Conservation (phyloP, 2,113 vertebrate genomes). For the Pterocles orientalis region DNA sequence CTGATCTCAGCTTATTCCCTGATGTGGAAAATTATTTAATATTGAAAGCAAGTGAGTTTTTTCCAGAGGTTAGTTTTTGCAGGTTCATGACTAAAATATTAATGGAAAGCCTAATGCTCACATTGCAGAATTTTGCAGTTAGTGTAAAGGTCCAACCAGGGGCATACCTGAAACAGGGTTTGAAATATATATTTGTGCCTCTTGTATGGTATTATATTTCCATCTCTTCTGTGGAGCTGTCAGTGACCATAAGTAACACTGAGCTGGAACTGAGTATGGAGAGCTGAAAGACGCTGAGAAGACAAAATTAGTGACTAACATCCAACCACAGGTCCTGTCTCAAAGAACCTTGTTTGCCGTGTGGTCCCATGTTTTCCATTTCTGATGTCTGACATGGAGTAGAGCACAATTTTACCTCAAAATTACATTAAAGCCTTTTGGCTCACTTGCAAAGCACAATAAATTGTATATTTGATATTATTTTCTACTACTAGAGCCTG, state of each 20-base stretch:
- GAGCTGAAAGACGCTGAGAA: not conserved
- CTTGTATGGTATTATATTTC: not conserved
- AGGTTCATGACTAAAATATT: not conserved
- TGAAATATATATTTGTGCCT: not conserved
- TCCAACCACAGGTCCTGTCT: not conserved
- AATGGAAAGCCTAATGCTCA: not conserved
- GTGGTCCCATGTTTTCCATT: not conserved
- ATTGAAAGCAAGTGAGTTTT: not conserved
- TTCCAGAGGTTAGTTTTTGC: not conserved
- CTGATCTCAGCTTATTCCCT: not conserved
- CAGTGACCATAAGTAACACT: not conserved
- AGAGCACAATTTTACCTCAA: not conserved
- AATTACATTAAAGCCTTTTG: not conserved
- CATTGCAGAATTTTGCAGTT: not conserved
- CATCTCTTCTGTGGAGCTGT: not conserved
- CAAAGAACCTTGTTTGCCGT: not conserved
- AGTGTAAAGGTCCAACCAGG: not conserved
- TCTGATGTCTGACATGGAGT: not conserved
- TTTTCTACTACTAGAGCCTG: not conserved
- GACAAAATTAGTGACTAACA: not conserved
- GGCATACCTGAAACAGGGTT: not conserved
- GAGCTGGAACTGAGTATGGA: not conserved
- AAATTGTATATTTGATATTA: not conserved
- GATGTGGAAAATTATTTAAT: not conserved
- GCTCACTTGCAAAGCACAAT: not conserved